Evolutionary conservation across 2,888 invertebrate genomes (phyloP), one percentile per base, ranked within the genome.

Genomic region (Sialis lutaria): DNA sequence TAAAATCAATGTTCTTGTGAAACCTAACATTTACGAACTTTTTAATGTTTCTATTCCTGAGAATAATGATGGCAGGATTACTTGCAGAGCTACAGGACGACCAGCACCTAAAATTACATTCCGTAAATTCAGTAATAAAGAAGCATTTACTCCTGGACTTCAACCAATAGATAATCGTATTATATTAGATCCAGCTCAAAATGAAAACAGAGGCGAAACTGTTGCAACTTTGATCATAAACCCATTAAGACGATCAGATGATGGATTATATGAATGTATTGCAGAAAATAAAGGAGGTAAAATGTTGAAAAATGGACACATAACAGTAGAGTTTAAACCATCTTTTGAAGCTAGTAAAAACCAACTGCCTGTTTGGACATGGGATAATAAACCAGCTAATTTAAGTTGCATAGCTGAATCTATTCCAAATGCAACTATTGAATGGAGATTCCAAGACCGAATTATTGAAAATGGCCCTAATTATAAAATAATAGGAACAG

Each of bases 351-450:
- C 77, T 39, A 76, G 75, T 60, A 73, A 72, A 65, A 74, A 79
- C 34, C 69, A 76, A 37, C 77, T 81, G 4, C 84, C 86, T 1
- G 75, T 80, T 1, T 90, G 84, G 77, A 83, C 83, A 33, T 92
- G 91, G 91, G 79, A 82, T 44, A 73, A 77, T 39, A 75, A 75
- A 55, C 79, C 82, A 1, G 86, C 83, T 2, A 92, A 92, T 63
- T 70, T 92, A 6, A 86, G 84, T 50, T 92, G 92, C 60, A 70
- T 86, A 42, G 89, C 90, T n/a, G 85, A 88, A 54, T 69, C 73
- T 30, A 78, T 92, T 56, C 92, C 92, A 4, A 92, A 92, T 61
- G 92, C 92, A 1, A 91, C 91, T 6, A 88, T 92, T 55, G 77
- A 79, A 58, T 92, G 91, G 91, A 76, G 74, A 63, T 75, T 69